Evolutionary conservation across 2,797 vertebrate genomes (phyloP).

Genomic region (Tenualosa ilisha): DNA sequence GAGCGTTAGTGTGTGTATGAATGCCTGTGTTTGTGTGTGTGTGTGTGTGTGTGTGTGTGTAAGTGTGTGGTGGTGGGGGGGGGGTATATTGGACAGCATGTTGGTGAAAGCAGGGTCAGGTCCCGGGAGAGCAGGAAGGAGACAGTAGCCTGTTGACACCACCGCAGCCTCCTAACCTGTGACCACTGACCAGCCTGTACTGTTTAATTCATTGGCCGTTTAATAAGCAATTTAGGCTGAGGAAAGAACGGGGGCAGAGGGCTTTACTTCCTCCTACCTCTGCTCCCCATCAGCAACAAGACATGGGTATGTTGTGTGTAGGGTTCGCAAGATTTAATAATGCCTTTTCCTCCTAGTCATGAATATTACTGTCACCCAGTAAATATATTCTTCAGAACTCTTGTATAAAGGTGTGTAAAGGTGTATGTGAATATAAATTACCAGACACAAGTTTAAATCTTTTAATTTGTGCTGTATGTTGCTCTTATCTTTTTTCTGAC

Average conservation of each 20-base stretch:
- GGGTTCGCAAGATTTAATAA: background rate
- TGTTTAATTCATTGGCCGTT: constrained; percentile 3
- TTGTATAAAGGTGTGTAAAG: background rate
- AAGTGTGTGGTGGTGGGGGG: background rate
- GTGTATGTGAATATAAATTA: background rate
- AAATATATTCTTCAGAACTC: background rate
- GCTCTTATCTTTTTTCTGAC: background rate
- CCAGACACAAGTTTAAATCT: background rate
- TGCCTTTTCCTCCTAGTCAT: background rate
- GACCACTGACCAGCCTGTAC: background rate
- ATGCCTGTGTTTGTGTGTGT: background rate
- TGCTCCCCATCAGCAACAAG: background rate
- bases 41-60: constrained; percentile 9
- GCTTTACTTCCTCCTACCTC: background rate
- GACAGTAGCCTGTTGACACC: constrained; percentile 7
- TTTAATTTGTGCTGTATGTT: background rate
- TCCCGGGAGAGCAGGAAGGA: background rate
- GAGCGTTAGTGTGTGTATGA: background rate
- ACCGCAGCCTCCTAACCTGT: background rate
- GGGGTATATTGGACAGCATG: background rate
- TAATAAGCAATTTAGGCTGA: constrained; percentile 8
- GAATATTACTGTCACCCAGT: background rate
- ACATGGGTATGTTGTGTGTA: background rate
- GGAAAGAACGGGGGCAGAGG: background rate
- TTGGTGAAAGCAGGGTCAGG: constrained; percentile 3